Evolutionary conservation across 1,140 invertebrate genomes (phyloP), one percentile per base, ranked within the genome.

Genomic region (Drosophila seguyi): DNA sequence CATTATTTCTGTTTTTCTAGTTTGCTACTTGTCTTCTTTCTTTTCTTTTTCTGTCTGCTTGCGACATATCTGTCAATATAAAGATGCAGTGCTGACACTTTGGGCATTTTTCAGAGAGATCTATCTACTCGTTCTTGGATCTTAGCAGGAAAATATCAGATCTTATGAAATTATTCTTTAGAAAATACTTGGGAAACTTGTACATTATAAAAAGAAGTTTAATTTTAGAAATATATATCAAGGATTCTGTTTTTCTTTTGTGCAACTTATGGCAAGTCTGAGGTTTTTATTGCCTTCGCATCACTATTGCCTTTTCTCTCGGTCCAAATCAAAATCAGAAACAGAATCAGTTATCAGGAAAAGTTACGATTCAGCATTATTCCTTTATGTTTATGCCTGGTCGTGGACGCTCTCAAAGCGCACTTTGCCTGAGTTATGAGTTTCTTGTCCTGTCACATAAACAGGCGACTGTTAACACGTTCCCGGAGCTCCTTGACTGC

Each of bases 361-460:
- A 71, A 73, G 69, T 72, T 72, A 73, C 69, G 53, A 73, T 72
- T 72, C 68, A 72, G 69, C 66, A 38, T 42, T 73, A 73, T 59
- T 73, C 36, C 53, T 50, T 72, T 72, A 73, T 72, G 67, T 72
- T 72, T 50, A 72, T 73, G 67, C 58, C 53, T 36, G 38, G 42
- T 58, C 29, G 36, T 72, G 69, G 44, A 22, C 36, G 36, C 34
- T 45, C 48, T 58, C 34, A 18, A 69, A 44, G 38, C 45, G 27
- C 69, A 50, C 22, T 73, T 59, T 47, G 22, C 39, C 50, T 50
- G 67, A 73, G 67, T 73, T 73, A 73, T 73, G 69, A 72, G 69
- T 73, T 72, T 72, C 18, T 73, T 73, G 69, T 59, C 69, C 68
- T 72, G 66, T 48, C 66, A 59, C 66, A 72, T 41, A 57, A 29